phyloP scores from a whole-genome alignment of 2,113 vertebrate species.

The Calidris pugnax region DNA sequence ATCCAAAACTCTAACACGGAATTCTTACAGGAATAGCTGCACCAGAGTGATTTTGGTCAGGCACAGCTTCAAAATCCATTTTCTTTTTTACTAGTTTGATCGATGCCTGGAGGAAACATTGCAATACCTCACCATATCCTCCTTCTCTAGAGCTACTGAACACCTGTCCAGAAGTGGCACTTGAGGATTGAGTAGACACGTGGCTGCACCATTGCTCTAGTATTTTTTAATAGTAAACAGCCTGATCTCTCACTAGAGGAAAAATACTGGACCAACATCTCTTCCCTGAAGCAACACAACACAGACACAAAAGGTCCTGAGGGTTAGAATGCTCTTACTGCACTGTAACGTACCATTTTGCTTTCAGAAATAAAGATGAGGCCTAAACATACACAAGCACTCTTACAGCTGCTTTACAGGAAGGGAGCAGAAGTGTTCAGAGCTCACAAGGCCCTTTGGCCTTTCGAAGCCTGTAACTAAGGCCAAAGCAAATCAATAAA shows the following conservation, averaged over 20 bases:
- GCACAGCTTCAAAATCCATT: not conserved
- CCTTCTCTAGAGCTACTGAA: not conserved
- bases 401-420: not conserved
- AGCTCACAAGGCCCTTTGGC: not conserved
- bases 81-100: not conserved
- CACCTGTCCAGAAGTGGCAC: not conserved
- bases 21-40: not conserved
- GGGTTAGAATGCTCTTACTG: not conserved
- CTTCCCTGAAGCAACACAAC: not conserved
- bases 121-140: not conserved
- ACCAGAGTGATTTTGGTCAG: not conserved
- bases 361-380: not conserved
- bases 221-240: not conserved
- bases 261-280: not conserved
- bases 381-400: not conserved
- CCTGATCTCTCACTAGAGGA: not conserved
- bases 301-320: not conserved
- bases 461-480: not conserved
- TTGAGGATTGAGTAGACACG: accelerated
- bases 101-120: not conserved
- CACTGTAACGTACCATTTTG: accelerated
- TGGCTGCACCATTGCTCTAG: not conserved
- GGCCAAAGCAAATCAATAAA: not conserved
- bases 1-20: not conserved
- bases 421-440: not conserved